Evolutionary conservation across 2,888 invertebrate genomes (phyloP), one percentile per base, ranked within the genome.

Genomic region (Platycheirus albimanus): DNA sequence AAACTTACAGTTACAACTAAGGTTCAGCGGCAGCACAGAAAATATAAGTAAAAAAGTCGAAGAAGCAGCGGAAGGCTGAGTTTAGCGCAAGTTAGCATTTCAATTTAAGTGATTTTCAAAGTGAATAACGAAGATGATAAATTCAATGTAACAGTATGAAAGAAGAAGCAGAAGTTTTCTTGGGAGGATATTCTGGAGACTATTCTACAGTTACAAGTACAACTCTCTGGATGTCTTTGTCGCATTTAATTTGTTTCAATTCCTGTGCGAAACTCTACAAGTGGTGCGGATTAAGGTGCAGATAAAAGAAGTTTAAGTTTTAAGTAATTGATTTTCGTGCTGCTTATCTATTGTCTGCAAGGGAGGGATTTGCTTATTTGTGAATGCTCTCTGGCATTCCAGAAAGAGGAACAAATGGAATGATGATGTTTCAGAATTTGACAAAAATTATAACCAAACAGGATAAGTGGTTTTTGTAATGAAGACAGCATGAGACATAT

Each of bases 41-140:
- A 3, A 10, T 19, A 11, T n/a, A 5, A 36, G 36, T 28, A 36
- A 13, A 52, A 33, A 33, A 24, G 24, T 3, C 3, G 24, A 6
- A 24, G 24, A 6, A 24, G 24, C 24, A 52, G 13, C 45, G 45
- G 58, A 78, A 78, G 72, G 56, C 63, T 63, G 78, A 69, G 69
- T 64, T 72, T 63, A 54, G 61, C 63, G 41, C 54, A 6, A 83
- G 78, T 78, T 64, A 69, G 72, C 56, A 58, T 78, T 78, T 69
- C 78, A 69, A 66, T 83, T 78, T 72, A 78, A 78, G 78, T 74
- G 72, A 78, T 64, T 56, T 83, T 78, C 83, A 69, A 67, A 83
- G 78, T 83, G 83, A 78, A 83, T 83, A 77, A 78, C 54, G 72
- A 72, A 83, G 67, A 83, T 69, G 72, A 78, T 83, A 83, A 74